These are phyloP conservation scores for Sarcophilus harrisii DNA, from an alignment of 2,797 vertebrate genomes.

Conservation along the genomic window DNA sequence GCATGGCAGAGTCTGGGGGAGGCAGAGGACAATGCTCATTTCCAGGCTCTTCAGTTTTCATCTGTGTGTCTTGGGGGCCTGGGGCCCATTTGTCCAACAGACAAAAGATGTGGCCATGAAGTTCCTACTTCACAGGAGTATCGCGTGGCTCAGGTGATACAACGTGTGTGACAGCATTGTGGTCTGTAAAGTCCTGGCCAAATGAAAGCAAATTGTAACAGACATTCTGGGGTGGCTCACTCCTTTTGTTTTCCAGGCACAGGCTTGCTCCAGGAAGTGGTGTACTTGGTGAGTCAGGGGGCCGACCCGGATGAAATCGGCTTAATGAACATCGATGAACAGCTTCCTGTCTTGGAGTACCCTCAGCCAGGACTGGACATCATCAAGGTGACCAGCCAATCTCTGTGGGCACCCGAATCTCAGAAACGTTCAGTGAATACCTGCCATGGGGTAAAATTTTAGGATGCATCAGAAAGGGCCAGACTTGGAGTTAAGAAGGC, in stretches of 20 bases:
- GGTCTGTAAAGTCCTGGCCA: neutral
- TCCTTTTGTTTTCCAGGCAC: conserved; percentile 88
- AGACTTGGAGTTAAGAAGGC: neutral
- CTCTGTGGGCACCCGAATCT: rapidly evolving
- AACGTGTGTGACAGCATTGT: neutral
- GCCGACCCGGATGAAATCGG: conserved; percentile 98
- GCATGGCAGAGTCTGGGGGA: neutral
- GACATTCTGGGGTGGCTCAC: neutral
- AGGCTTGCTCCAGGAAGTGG: conserved; percentile 97
- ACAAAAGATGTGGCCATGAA: too few species aligned
- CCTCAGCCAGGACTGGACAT: conserved; percentile 98
- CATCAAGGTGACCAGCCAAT: conserved; percentile 90
- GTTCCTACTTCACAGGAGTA: too few species aligned
- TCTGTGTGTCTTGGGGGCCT: neutral
- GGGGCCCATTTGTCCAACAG: neutral
- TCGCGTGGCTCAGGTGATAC: neutral
- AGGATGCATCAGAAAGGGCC: rapidly evolving
- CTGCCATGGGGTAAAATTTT: neutral
- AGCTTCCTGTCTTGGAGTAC: conserved; percentile 97
- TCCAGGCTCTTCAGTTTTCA: neutral
- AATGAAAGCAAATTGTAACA: neutral
- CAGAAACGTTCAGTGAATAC: neutral
- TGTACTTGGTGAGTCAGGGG: conserved; percentile 98
- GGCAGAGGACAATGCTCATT: neutral
- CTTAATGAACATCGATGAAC: conserved; percentile 99